Percentiles rank a stretch among this genome's conserved stretches.
Conservation (phyloP, 2,888 invertebrate genomes). For the Escarpia spicata region DNA sequence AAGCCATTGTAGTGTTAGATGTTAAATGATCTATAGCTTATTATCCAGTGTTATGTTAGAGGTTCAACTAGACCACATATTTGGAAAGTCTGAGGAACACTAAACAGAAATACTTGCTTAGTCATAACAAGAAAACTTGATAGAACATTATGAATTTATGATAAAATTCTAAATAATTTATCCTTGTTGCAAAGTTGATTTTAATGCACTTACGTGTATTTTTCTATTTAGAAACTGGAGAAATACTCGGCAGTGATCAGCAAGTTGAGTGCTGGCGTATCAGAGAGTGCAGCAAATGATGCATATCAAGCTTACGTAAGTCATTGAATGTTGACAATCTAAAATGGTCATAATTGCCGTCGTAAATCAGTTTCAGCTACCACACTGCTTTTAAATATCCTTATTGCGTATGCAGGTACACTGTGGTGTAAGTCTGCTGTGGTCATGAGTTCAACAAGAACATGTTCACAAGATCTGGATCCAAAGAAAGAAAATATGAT, state of each 20-base stretch:
- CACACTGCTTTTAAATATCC: background rate
- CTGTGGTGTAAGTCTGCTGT: background rate
- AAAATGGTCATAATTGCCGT: background rate
- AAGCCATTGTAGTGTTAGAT: background rate
- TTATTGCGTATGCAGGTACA: background rate
- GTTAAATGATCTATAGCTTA: background rate
- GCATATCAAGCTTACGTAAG: constrained; percentile 84
- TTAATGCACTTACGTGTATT: background rate
- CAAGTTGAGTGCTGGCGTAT: constrained; percentile 79
- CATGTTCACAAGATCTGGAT: background rate
- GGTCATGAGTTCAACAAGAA: background rate
- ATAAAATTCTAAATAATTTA: background rate
- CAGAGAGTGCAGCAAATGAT: constrained; percentile 94
- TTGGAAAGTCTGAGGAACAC: background rate
- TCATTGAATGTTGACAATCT: background rate
- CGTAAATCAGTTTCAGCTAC: background rate
- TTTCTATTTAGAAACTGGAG: constrained; percentile 83
- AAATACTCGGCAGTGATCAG: constrained; percentile 74
- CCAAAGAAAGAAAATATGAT: no score
- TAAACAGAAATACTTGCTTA: background rate
- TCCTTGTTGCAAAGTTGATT: background rate
- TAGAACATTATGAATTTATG: constrained; percentile 25
- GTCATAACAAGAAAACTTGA: constrained; percentile 33
- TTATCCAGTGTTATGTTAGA: background rate
- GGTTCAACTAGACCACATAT: background rate